Percentiles rank a stretch among this genome's conserved stretches.
These are phyloP conservation scores for Spicauda simplicius DNA, from an alignment of 2,888 invertebrate genomes.

Conservation along the genomic window DNA sequence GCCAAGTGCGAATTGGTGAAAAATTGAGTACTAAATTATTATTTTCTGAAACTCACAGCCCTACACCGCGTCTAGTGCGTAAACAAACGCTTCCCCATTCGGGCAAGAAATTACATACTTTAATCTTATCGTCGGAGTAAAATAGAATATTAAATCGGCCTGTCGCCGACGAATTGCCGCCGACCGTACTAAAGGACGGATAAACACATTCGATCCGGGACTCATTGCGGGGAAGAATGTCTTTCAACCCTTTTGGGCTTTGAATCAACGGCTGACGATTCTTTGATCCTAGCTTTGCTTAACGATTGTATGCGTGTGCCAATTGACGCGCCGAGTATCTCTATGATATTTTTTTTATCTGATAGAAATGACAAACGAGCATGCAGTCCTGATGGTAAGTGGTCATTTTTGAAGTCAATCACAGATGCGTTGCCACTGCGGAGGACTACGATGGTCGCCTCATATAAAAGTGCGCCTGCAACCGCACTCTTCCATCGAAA, in stretches of 20 bases:
- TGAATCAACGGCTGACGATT: conserved; percentile 13
- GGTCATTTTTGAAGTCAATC: too few relatives aligned
- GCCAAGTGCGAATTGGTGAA: too few relatives aligned
- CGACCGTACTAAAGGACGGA: conserved; percentile 67
- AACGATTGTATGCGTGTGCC: conserved; percentile 7
- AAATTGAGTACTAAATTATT: too few relatives aligned
- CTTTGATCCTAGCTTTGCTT: conserved; percentile 32
- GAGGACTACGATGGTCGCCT: too few relatives aligned
- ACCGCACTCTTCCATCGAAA: too few relatives aligned
- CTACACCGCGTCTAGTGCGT: conserved; percentile 60
- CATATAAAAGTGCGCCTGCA: too few relatives aligned
- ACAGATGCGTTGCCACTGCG: too few relatives aligned
- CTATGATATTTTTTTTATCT: too few relatives aligned
- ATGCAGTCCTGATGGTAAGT: too few relatives aligned
- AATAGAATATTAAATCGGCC: conserved; percentile 83
- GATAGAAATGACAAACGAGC: too few relatives aligned
- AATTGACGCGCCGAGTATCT: neutral
- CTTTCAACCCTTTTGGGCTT: conserved; percentile 44
- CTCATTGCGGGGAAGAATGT: conserved; percentile 51
- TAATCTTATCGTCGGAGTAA: conserved; percentile 82
- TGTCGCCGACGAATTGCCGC: conserved; percentile 64
- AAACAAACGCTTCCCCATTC: conserved; percentile 66
- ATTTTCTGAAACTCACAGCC: conserved; percentile 42
- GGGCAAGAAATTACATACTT: conserved; percentile 84
- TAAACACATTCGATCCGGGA: conserved; percentile 65